Base-by-base conservation (phyloP, 2,888 invertebrate species). In the Chloroclysta siterata region DNA sequence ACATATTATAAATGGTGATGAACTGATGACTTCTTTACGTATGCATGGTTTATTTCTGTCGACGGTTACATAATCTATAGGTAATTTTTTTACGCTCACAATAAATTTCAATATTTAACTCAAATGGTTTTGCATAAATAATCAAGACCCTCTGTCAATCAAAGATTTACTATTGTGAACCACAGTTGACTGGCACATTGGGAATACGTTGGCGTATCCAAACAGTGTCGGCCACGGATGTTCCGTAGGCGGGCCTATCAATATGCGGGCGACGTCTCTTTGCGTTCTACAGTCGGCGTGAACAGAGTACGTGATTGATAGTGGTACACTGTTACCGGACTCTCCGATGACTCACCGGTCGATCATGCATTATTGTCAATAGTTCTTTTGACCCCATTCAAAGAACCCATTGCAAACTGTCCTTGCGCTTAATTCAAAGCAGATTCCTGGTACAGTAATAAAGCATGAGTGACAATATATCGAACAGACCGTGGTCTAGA, bases 311-410 rank as follows among this genome's bases (percentile, higher is more conserved):
- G 78, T 83, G 85, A 89, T 88, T 84, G 85, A 86, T 84, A 84
- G 80, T 79, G 70, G 67, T 78, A 74, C 74, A 77, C 77, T 81
- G 75, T 81, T 79, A 78, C 82, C 80, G 88, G 88, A 87, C 84
- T 85, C 83, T 87, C 85, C 82, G 73, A 75, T 92, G 91, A 92
- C 75, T 92, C 90, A 91, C 71, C 68, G 78, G 81, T 83, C 83
- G 84, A 83, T 84, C 85, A 83, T 82, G 81, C 81, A 83, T 84
- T 83, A 84, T 75, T 74, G 79, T 75, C 81, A 83, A 87, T 88
- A 84, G 84, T 85, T 89, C 86, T 86, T 89, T 87, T 91, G 88
- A 90, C 91, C 89, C 85, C 83, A 86, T 88, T 88, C 80, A 83
- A 79, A 73, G 81, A 80, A 85, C 85, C 83, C 85, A 85, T 81